Percentiles rank a stretch among this genome's conserved stretches.
phyloP scores from a whole-genome alignment of 2,113 vertebrate species.

The Sisor rabdophorus region DNA sequence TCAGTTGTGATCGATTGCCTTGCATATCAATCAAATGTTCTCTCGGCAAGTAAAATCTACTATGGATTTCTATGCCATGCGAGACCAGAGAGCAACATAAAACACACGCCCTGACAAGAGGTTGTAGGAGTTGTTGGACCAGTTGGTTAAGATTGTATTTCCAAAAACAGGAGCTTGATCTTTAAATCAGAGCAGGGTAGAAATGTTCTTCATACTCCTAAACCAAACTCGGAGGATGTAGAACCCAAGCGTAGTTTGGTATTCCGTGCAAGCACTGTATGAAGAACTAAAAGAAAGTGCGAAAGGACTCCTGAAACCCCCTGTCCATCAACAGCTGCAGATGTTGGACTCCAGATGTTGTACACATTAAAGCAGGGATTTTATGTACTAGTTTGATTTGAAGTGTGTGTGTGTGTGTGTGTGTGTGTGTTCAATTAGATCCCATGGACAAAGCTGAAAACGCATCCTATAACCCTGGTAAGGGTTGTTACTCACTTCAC shows the following conservation, averaged over 20 bases:
- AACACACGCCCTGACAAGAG: neutral
- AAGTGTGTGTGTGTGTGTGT: neutral
- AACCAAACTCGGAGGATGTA: no score
- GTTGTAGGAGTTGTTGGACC: neutral
- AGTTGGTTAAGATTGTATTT: neutral
- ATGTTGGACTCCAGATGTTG: neutral
- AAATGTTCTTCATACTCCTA: neutral
- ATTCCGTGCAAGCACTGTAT: neutral
- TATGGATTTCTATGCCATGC: no score
- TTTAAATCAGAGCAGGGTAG: neutral
- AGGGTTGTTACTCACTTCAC: constrained; percentile 51
- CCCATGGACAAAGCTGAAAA: constrained; percentile 98
- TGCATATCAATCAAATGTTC: no score
- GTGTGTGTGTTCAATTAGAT: constrained; percentile 71
- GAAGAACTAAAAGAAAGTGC: no score
- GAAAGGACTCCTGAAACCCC: neutral
- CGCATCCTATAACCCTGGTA: constrained; percentile 92
- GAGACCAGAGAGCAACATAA: neutral
- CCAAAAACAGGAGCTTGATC: neutral
- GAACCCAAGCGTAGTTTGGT: neutral
- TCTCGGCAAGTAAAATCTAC: no score
- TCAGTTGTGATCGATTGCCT: no score
- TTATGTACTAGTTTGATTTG: no score
- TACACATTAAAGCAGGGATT: neutral
- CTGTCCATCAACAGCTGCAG: neutral